Evolutionary conservation across 2,113 vertebrate species (phyloP), one percentile per base, ranked within the genome.

Genomic region (Chloropsis hardwickii): DNA sequence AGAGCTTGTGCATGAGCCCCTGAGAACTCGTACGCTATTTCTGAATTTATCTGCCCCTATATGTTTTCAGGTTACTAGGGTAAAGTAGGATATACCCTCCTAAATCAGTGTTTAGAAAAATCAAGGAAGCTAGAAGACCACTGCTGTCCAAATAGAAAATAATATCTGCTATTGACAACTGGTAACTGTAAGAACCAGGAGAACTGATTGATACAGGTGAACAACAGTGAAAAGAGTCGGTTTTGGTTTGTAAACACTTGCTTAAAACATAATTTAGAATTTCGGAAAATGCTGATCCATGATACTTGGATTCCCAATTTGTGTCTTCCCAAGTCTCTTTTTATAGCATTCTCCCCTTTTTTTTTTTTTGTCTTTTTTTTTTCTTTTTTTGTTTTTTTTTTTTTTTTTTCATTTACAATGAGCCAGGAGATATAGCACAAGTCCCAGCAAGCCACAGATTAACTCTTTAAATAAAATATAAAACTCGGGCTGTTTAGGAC

Each of bases 171-270:
- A 53, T 48, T 64, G 56, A 67, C 14, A 57, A 15, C 4, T 42
- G 23, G 9, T 31, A 64, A 18, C 12, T 22, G 17, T 15, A 60
- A 40, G 11, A 70, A 45, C 11, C 12, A 29, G 23, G 37, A 62
- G 9, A 84, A 51, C 8, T 9, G 10, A 12, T 22, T 0, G 0
- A 71, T 20, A 64, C 2, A 50, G 19, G 5, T 42, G 10, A 66
- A 51, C 1, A 0, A 40, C 9, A 16, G 39, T 39, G 7, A 17
- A 44, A 24, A 65, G 3, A 1, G 3, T 19, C 28, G 39, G 2
- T 27, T 73, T 81, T 56, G n/a, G 13, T 42, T 87, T 58, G 57
- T n/a, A 73, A 81, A 42, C 0, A 0, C 2, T 58, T 66, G 5
- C 3, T 48, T 47, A 44, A 37, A 51, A 45, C 1, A 4, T 61